Evolutionary conservation across 1,140 invertebrate species (phyloP), one percentile per base, ranked within the genome.

Genomic region (Polypedilum pembai): DNA sequence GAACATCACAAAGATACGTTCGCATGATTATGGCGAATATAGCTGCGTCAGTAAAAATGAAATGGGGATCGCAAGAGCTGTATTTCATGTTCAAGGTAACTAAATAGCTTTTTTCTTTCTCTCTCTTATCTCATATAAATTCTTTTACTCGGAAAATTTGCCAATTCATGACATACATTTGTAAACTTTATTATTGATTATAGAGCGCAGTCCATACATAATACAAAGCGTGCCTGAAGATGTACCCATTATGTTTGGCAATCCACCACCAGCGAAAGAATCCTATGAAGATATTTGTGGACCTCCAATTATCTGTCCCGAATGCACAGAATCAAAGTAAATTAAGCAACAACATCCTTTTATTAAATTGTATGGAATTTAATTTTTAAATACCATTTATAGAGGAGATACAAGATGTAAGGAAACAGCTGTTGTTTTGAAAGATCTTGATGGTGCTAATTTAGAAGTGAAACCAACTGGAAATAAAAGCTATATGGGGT

Each of bases 41-140:
- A 87, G 91, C 77, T 96, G 94, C 79, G 88, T 94, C 65, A 90
- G 88, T 21, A 94, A 92, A 79, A 96, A 95, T 81, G 90, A 91
- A 76, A 82, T 92, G 4, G 90, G 88, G 78, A 87, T 87, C 4
- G 91, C 91, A 10, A 89, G 88, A 79, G 93, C 93, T n/a, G 85
- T 86, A 74, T 87, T 95, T 76, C 87, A 86, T 24, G 81, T 94
- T 40, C 86, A 87, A 80, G 89, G 92, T 94, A 83, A 84, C 85
- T 83, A 73, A n/a, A 40, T 15, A 10, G 3, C 7, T 40, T 12
- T 56, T 45, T 56, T n/a, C 40, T 45, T 74, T 3, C 18, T 45
- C 73, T 45, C 8, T 56, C 41, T 18, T 74, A 75, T 40, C n/a
- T 20, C 18, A 20, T 20, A 21, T 10, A 40, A 69, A 18, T 74